phyloP scores from a whole-genome alignment of 2,113 vertebrate genomes.

The Rattus rattus region DNA sequence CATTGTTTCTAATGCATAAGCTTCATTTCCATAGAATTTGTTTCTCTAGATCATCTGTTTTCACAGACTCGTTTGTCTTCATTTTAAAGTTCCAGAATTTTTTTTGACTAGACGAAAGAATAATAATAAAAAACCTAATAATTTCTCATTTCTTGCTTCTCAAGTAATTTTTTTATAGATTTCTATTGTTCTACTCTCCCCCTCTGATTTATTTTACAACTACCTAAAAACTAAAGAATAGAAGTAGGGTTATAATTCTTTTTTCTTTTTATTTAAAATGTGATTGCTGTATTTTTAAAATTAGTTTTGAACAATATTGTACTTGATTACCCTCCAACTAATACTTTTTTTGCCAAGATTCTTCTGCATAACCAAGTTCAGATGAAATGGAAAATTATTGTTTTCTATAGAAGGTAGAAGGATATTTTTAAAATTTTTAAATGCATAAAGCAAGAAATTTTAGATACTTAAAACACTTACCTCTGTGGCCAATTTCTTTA shows the following conservation, averaged over 20 bases:
- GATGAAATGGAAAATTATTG: too few species aligned
- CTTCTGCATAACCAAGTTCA: neutral
- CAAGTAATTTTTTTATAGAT: neutral
- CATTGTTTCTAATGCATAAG: neutral
- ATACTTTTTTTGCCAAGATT: too few species aligned
- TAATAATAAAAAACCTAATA: too few species aligned
- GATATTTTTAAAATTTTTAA: neutral
- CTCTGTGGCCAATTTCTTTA: neutral
- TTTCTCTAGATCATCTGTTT: neutral
- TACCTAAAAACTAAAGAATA: neutral
- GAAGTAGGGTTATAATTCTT: neutral
- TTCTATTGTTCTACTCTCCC: neutral
- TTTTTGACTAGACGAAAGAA: neutral
- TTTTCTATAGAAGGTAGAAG: neutral
- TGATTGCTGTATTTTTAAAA: neutral
- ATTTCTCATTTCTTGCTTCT: neutral
- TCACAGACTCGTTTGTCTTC: neutral
- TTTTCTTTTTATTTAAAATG: neutral
- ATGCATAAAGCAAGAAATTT: too few species aligned
- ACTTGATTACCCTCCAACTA: rapidly evolving
- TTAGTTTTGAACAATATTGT: neutral
- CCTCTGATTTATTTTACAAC: neutral
- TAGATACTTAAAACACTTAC: neutral
- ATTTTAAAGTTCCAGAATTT: slow-evolving; percentile 3
- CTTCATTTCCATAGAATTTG: neutral